phyloP scores from a whole-genome alignment of 2,797 vertebrate genomes.

The Paramormyrops hopkinsi region DNA sequence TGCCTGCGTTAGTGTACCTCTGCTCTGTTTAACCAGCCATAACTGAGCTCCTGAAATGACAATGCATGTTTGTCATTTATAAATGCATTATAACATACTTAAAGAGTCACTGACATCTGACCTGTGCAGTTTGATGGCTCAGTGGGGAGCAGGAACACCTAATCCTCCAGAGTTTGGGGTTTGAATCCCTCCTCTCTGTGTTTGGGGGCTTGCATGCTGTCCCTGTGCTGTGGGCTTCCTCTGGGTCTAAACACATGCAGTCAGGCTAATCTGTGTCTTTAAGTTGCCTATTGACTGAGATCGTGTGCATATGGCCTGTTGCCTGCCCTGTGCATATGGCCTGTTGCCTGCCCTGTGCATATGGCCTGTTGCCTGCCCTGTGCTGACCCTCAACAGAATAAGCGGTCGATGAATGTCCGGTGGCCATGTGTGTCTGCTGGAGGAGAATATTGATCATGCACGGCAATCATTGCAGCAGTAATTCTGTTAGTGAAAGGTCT shows the following conservation, averaged over 20 bases:
- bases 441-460: neutral
- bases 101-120: neutral
- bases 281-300: neutral
- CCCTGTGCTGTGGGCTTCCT: neutral
- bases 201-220: neutral
- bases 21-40: neutral
- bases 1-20: neutral
- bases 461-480: neutral
- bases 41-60: neutral
- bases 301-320: neutral
- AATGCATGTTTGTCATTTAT: neutral
- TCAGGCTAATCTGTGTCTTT: neutral
- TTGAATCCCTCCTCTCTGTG: neutral
- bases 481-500: slow-evolving; percentile 13
- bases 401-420: neutral
- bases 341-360: too few species aligned
- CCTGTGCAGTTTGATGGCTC: neutral
- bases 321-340: neutral
- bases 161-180: neutral
- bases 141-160: neutral
- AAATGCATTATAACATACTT: neutral
- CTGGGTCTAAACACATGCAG: neutral
- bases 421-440: neutral
- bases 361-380: neutral
- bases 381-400: neutral